Base-by-base conservation (phyloP, 2,797 vertebrate species). In the Mareca penelope region DNA sequence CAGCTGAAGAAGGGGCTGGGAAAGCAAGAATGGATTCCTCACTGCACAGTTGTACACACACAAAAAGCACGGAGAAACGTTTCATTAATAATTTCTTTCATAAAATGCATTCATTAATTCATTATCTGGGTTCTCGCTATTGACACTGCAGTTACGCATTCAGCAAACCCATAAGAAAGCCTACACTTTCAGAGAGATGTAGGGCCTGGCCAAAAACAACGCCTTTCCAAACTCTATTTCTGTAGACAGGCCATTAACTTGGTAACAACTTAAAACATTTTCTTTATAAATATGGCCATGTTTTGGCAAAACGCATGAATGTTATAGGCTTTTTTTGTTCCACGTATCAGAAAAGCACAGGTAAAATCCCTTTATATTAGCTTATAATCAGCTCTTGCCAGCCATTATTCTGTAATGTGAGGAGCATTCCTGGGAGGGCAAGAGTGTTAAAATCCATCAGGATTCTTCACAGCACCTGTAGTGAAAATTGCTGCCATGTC, bases 401-500 rank as follows among this genome's bases (percentile, higher is more conserved):
- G 52, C 10, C 37, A 21, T 42, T 84, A 21, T 42, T 84, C 42
- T 63, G 26, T 59, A 73, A 85, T 0, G 0, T 28, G 7, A 79
- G 22, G 44, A 77, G 33, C 0, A 0, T 44, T 75, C 44, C 81
- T 64, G 33, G 55, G 57, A 83, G 44, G 23, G 53, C 3, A 2
- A 15, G 37, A 15, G 7, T 14, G 33, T 11, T 61, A 63, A 92
- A 93, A 94, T 80, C 46, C 84, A 63, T 48, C 44, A 28, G 65
- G 39, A 85, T 55, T 80, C 85, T 88, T 83, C 59, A 60, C 29
- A 29, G 17, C 2, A 2, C 48, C 56, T 9, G 48, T 10, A 18
- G 15, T 75, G 37, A 92, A 94, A 90, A 93, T 60, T 92, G 40
- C 79, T 89, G 48, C 24, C 24, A 71, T 33, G 15, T 84, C 70